Conservation (phyloP, 2,888 invertebrate genomes). For the Tachina fera region DNA sequence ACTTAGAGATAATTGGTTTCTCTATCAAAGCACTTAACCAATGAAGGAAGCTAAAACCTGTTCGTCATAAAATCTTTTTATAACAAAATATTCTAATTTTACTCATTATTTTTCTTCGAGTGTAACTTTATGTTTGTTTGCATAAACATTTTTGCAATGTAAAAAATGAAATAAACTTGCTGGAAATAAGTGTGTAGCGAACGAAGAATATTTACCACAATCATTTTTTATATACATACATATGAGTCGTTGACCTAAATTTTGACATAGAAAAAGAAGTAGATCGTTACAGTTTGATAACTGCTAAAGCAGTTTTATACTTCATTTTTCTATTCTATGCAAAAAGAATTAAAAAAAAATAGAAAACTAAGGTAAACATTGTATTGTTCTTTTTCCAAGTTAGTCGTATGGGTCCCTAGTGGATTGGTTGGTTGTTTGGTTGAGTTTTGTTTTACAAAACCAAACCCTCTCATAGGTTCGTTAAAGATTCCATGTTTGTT, state of each 20-base stretch:
- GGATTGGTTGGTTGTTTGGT: background rate
- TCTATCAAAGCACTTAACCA: too few species aligned
- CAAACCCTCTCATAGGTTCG: background rate
- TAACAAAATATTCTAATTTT: too few species aligned
- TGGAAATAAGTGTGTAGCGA: constrained; percentile 8
- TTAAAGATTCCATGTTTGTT: constrained; percentile 1
- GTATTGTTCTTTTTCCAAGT: constrained; percentile 8
- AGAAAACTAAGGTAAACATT: constrained; percentile 44
- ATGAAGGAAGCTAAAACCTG: too few species aligned
- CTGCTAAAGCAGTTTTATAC: constrained; percentile 43
- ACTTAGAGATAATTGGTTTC: too few species aligned
- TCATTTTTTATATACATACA: constrained; percentile 42
- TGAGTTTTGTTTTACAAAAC: constrained; percentile 13
- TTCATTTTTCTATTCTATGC: constrained; percentile 18
- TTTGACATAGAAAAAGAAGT: constrained; percentile 62
- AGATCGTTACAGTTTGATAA: constrained; percentile 72
- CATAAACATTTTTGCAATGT: constrained; percentile 26
- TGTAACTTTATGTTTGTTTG: constrained; percentile 26
- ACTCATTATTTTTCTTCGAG: constrained; percentile 3
- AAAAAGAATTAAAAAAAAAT: constrained; percentile 16
- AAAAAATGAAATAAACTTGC: constrained; percentile 30
- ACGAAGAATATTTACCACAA: constrained; percentile 42
- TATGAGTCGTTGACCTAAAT: constrained; percentile 69
- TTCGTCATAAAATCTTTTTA: too few species aligned
- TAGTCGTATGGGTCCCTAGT: constrained; percentile 11